Base-by-base conservation (phyloP, 2,888 invertebrate species). In the Plemyria rubiginata region DNA sequence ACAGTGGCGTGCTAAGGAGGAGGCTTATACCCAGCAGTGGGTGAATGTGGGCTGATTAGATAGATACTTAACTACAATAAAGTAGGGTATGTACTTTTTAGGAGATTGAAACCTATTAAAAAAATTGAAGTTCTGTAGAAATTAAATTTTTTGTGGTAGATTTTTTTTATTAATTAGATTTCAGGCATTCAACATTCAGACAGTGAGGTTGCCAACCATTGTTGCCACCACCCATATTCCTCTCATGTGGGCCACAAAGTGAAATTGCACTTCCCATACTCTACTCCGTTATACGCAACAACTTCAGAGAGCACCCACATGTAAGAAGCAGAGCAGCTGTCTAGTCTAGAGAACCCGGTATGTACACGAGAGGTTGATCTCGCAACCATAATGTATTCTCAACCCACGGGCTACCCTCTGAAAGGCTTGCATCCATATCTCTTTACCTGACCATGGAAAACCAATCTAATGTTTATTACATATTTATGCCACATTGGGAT, bases 321-420 rank as follows among this genome's bases (percentile, higher is more conserved):
- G 77, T 69, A 77, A 86, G 87, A 80, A 85, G 82, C 79, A 67
- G 65, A 60, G 60, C 54, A 54, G 41, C 78, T 80, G 79, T 80
- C 81, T 86, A 88, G 89, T 89, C 87, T 86, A 87, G 90, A 92
- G 92, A 90, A 90, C 80, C 77, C 82, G 70, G 74, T 87, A 91
- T 87, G 88, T 74, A 77, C 81, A 86, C 82, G 82, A 91, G 82
- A 79, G 71, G 12, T 60, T 15, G 52, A 48, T 78, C 78, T 87
- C 84, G 77, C 81, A 82, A 80, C 71, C 90, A 90, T 87, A 90
- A 83, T 77, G 82, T 74, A 76, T 87, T 89, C 92, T 89, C 92
- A 83, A 80, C 75, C 77, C 75, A 76, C 72, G 65, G 69, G 75
- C 82, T 86, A 83, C 81, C 77, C 88, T 87, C 85, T 72, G 80